phyloP scores from a whole-genome alignment of 2,888 invertebrate species.

The Rhorus exstirpatorius region DNA sequence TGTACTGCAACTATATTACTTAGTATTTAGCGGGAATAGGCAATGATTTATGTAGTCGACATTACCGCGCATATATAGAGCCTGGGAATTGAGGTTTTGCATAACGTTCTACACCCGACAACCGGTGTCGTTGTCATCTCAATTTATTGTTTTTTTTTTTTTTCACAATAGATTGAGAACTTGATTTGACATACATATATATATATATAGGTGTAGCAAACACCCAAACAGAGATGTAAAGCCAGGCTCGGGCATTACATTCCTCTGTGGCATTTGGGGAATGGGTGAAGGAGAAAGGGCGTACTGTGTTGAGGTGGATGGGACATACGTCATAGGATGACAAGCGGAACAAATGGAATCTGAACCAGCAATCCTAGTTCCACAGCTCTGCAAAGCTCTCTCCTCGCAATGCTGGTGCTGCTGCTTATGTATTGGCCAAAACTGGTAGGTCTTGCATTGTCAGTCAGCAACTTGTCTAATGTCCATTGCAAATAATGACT shows the following conservation, averaged over 20 bases:
- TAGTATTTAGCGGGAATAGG: background rate
- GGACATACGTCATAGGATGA: slow-evolving; percentile 85
- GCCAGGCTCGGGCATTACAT: slow-evolving; percentile 60
- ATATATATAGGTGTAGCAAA: slow-evolving; percentile 44
- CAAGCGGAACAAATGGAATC: slow-evolving; percentile 86
- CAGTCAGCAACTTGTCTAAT: slow-evolving; percentile 81
- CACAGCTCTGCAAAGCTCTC: slow-evolving; percentile 60
- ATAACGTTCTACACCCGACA: slow-evolving; percentile 6
- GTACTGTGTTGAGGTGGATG: slow-evolving; percentile 78
- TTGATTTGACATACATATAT: slow-evolving; percentile 39
- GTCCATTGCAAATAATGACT: slow-evolving; percentile 77
- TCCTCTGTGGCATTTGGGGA: slow-evolving; percentile 51
- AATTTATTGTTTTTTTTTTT: background rate
- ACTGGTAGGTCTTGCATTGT: slow-evolving; percentile 63
- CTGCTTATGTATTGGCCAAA: slow-evolving; percentile 71
- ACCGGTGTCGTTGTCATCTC: slow-evolving; percentile 11
- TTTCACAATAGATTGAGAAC: slow-evolving; percentile 46
- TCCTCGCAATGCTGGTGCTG: slow-evolving; percentile 45
- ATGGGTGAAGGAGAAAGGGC: slow-evolving; percentile 70
- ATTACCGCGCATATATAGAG: background rate
- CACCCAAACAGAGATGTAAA: slow-evolving; percentile 51
- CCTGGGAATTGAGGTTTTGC: background rate
- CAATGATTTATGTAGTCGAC: background rate
- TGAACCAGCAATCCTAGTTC: slow-evolving; percentile 84
- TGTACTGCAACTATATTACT: background rate